These are phyloP conservation scores for Crenuchus spilurus DNA, from an alignment of 2,797 vertebrate species.

Conservation along the genomic window DNA sequence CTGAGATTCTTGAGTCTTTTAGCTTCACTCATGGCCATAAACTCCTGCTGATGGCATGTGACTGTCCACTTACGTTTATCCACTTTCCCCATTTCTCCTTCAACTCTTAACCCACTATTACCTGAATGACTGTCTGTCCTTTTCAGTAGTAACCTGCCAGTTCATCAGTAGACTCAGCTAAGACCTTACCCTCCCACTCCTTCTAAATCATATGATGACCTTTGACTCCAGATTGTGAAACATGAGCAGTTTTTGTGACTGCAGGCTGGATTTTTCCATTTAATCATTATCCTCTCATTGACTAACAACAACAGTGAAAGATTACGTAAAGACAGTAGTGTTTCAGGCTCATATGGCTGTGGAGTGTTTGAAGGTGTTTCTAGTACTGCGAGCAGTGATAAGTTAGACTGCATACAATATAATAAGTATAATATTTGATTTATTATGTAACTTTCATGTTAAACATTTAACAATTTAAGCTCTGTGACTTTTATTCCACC, in stretches of 20 bases:
- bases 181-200: not conserved
- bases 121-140: not conserved
- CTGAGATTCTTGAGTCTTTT: constrained; percentile 26
- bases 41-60: constrained; percentile 9
- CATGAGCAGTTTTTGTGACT: constrained; percentile 39
- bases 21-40: not conserved
- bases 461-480: no score
- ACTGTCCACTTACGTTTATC: constrained; percentile 1
- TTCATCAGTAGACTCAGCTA: not conserved
- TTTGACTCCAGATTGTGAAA: constrained; percentile 58
- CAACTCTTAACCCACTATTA: not conserved
- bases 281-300: constrained; percentile 60
- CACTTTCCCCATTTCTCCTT: constrained; percentile 8
- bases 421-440: no score
- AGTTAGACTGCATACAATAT: no score
- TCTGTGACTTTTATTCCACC: no score
- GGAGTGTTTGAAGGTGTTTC: not conserved
- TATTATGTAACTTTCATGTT: no score
- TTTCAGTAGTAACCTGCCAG: not conserved
- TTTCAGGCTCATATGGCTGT: constrained; percentile 63
- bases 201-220: constrained; percentile 49
- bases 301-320: constrained; percentile 40
- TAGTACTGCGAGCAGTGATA: no score
- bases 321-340: constrained; percentile 48
- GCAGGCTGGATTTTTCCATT: constrained; percentile 42